These are phyloP conservation scores for Epiperipatus broadwayi DNA, from an alignment of 2,888 invertebrate species.

Conservation along the genomic window DNA sequence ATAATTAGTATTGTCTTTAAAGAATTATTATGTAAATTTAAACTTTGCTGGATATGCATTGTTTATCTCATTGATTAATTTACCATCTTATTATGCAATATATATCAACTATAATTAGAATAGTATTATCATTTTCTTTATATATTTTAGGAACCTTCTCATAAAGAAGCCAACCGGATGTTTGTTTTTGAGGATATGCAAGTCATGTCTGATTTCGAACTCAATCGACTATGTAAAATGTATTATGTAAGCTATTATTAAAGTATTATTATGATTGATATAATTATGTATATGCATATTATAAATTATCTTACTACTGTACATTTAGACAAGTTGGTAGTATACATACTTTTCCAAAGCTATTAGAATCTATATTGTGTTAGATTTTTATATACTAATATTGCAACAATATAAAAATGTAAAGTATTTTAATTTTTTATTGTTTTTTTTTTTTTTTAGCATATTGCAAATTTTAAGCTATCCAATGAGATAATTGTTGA, in stretches of 20 bases:
- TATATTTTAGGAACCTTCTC: slow-evolving; percentile 30
- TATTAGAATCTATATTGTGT: too few species aligned
- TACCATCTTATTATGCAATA: too few species aligned
- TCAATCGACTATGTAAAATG: slow-evolving; percentile 51
- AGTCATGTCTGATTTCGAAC: slow-evolving; percentile 76
- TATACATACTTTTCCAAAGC: too few species aligned
- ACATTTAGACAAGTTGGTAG: too few species aligned
- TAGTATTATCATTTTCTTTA: too few species aligned
- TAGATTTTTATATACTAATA: too few species aligned
- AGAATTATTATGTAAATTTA: too few species aligned
- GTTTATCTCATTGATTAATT: too few species aligned
- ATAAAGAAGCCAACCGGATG: slow-evolving; percentile 27
- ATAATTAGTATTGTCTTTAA: too few species aligned
- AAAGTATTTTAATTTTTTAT: slow-evolving; percentile 8
- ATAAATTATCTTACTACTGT: background rate
- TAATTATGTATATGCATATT: background rate
- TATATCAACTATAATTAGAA: too few species aligned
- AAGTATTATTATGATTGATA: slow-evolving; percentile 18
- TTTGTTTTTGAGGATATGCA: slow-evolving; percentile 62
- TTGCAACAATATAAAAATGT: too few species aligned
- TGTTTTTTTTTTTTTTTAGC: slow-evolving; percentile 17
- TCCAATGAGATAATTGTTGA: slow-evolving; percentile 44
- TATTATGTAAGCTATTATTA: slow-evolving; percentile 36
- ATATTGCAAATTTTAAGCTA: slow-evolving; percentile 19
- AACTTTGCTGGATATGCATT: too few species aligned